Percentiles rank a stretch among this genome's conserved stretches.
These are phyloP conservation scores for Drosophila picticornis DNA, from an alignment of 2,888 invertebrate species.

Conservation along the genomic window DNA sequence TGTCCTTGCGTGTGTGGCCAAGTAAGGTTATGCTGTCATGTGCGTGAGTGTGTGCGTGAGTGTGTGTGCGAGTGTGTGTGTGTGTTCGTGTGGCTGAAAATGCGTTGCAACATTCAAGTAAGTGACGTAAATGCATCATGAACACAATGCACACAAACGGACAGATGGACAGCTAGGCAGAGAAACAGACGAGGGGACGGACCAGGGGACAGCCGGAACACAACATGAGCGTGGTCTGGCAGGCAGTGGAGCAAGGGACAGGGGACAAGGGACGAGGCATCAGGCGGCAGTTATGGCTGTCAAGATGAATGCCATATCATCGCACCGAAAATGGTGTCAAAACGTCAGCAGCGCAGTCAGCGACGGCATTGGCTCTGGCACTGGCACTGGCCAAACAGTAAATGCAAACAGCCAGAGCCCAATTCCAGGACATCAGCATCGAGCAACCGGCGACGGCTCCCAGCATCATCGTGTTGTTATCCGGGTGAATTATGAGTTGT, in stretches of 20 bases:
- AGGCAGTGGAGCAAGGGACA: conserved; percentile 14
- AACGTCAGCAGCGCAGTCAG: conserved; percentile 66
- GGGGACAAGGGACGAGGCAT: conserved; percentile 36
- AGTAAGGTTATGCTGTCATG: conserved; percentile 52
- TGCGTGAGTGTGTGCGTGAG: conserved; percentile 17
- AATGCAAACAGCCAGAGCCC: conserved; percentile 47
- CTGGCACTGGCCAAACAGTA: conserved; percentile 41
- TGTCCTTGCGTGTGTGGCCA: conserved; percentile 50
- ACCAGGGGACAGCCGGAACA: neutral
- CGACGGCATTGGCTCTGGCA: conserved; percentile 27
- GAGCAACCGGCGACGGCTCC: neutral
- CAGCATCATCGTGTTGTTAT: conserved; percentile 58
- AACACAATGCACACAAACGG: conserved; percentile 48
- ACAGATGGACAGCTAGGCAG: conserved; percentile 18
- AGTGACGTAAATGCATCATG: conserved; percentile 79
- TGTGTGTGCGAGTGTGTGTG: conserved; percentile 37
- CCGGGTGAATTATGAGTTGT: conserved; percentile 76
- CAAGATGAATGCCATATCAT: conserved; percentile 83
- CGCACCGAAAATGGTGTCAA: conserved; percentile 80
- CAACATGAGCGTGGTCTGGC: conserved; percentile 1
- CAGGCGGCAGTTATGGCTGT: conserved; percentile 80
- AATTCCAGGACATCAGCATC: conserved; percentile 10
- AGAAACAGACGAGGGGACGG: conserved; percentile 40
- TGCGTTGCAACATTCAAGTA: conserved; percentile 81
- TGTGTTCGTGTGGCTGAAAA: conserved; percentile 54